phyloP scores from a whole-genome alignment of 2,113 vertebrate species.

The Oreotrochilus melanogaster region DNA sequence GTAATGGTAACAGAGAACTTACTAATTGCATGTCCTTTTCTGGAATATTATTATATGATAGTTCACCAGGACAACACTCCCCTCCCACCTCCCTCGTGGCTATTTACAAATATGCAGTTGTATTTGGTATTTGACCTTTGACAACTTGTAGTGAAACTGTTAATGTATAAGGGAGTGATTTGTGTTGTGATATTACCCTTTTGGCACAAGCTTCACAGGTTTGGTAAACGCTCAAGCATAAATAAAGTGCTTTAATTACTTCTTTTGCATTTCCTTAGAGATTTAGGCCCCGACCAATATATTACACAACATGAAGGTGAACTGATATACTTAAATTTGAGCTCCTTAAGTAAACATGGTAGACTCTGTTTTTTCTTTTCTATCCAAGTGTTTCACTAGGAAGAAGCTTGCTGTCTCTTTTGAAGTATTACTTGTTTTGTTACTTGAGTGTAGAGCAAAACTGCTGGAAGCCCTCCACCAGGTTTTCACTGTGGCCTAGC shows the following conservation, averaged over 20 bases:
- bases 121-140: not conserved
- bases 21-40: not conserved
- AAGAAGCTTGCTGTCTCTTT: not conserved
- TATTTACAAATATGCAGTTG: not conserved
- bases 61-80: rapidly evolving
- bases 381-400: not conserved
- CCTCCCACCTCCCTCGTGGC: rapidly evolving
- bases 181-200: not conserved
- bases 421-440: not conserved
- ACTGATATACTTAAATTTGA: not conserved
- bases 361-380: not conserved
- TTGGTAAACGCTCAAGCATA: not conserved
- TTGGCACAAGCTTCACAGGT: not conserved
- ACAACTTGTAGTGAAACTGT: not conserved
- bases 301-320: not conserved
- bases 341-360: not conserved
- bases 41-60: not conserved
- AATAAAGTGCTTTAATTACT: not conserved
- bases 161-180: not conserved
- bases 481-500: not conserved
- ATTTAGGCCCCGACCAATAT: not conserved
- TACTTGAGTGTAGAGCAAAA: not conserved
- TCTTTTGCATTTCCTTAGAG: not conserved
- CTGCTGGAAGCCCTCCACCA: not conserved
- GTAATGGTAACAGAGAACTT: not conserved